phyloP scores from a whole-genome alignment of 2,113 vertebrate species.

The Hydropotes inermis region DNA sequence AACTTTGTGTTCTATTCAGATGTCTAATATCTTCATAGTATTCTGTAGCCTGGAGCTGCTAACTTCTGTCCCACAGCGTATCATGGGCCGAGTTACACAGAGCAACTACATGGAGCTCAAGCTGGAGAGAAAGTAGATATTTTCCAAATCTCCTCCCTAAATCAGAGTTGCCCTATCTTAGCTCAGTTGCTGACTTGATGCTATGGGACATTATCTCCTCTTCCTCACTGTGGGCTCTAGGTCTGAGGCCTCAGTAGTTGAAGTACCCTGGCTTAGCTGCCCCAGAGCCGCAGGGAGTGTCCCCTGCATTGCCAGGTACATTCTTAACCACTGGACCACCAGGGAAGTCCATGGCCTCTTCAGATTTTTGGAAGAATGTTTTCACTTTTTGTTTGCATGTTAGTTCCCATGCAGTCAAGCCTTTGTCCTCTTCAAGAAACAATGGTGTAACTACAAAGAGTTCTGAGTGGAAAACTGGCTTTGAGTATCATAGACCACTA shows the following conservation, averaged over 20 bases:
- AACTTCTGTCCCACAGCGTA: not conserved
- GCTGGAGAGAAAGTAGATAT: not conserved
- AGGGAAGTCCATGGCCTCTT: not conserved
- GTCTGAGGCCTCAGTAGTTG: not conserved
- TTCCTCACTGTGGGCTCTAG: not conserved
- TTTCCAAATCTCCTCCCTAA: not conserved
- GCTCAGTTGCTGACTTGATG: not conserved
- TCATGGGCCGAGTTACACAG: not conserved
- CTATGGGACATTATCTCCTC: not conserved
- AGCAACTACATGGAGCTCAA: not conserved
- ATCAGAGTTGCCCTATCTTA: not conserved
- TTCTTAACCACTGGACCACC: not conserved
- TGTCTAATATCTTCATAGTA: not conserved
- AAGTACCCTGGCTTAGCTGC: not conserved
- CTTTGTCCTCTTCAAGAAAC: constrained; percentile 13
- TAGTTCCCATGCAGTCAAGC: not conserved
- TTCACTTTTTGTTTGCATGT: constrained; percentile 27
- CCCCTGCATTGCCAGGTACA: not conserved
- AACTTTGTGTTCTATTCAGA: not conserved
- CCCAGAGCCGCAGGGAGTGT: not conserved
- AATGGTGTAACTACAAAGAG: not conserved
- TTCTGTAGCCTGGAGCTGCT: not conserved
- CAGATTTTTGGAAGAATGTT: constrained; percentile 21
- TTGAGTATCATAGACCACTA: not conserved
- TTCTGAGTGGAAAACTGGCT: not conserved